Base-by-base conservation (phyloP, 2,888 invertebrate species). In the Pimpla rufipes region DNA sequence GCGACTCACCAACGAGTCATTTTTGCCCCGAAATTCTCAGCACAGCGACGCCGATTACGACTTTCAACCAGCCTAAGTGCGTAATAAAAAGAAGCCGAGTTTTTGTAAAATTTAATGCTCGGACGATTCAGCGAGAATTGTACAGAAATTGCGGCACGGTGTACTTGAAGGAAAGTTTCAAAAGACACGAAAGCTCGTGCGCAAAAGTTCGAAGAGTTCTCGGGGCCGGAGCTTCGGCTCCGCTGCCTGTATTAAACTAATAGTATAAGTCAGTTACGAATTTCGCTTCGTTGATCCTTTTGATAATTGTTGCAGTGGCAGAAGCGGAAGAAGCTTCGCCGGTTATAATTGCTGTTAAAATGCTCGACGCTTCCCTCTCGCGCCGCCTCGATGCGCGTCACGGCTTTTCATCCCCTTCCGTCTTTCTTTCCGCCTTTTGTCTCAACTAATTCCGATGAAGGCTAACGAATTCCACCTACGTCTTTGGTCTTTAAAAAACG, bases 251-350 rank as follows among this genome's bases (percentile, higher is more conserved):
- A 52, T 52, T 62, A 37, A 45, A 45, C 57, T 45, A 16, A 10
- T 45, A 35, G 50, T 62, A 62, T 21, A 29, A 68, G 11, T 62
- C 23, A 50, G 52, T 64, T 68, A 40, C 35, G 55, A 35, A 64
- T 52, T 23, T 68, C 37, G 35, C 52, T 62, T 37, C 23, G 57
- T 67, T 50, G 71, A 50, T 67, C 29, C 66, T 40, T 71, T 77
- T 55, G 29, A 59, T 18, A 67, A 67, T 73, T 59, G 45, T 42
- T 42, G 55, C 66, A 47, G 29, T 66, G 40, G 29, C 68, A 62
- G 10, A 62, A 10, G 40, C 37, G 42, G 16, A 62, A 18, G 62
- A 70, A 80, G 68, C 73, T 66, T 66, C 23, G 52, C 74, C 35
- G 57, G 13, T 71, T 71, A 40, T 59, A 77, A 77, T 40, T 66